Evolutionary conservation across 2,797 vertebrate species (phyloP).

Genomic region (Platalea minor): DNA sequence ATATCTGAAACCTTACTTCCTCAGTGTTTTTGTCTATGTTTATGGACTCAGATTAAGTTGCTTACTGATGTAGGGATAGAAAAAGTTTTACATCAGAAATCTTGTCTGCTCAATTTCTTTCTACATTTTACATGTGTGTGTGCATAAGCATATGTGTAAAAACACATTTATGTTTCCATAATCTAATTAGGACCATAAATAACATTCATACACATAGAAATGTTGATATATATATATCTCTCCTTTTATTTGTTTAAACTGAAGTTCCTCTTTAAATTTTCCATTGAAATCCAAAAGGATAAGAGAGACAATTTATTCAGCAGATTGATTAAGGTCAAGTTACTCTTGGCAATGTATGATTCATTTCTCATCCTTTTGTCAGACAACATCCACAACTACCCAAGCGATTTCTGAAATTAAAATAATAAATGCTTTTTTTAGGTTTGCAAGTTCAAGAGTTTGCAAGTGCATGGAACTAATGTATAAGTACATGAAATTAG

Average conservation of each 20-base stretch:
- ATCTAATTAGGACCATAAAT: neutral
- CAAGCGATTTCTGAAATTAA: neutral
- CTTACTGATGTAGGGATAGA: neutral
- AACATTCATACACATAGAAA: neutral
- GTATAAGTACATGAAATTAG: neutral
- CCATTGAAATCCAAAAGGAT: neutral
- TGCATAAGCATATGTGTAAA: neutral
- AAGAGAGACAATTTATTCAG: neutral
- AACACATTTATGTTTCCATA: neutral
- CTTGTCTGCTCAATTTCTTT: neutral
- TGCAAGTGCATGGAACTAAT: neutral
- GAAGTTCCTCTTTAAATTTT: neutral
- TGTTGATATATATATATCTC: fast-evolving
- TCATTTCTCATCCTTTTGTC: neutral
- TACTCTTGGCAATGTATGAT: neutral
- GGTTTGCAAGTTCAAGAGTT: neutral
- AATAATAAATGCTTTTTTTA: neutral
- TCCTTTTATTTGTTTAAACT: neutral
- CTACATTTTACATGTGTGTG: fast-evolving
- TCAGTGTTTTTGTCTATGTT: neutral
- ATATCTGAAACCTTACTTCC: neutral
- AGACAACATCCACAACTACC: neutral
- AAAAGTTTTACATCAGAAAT: neutral
- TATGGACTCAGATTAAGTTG: neutral
- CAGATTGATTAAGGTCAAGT: neutral